Evolutionary conservation across 2,113 vertebrate genomes (phyloP).

Genomic region (Tiliqua scincoides): DNA sequence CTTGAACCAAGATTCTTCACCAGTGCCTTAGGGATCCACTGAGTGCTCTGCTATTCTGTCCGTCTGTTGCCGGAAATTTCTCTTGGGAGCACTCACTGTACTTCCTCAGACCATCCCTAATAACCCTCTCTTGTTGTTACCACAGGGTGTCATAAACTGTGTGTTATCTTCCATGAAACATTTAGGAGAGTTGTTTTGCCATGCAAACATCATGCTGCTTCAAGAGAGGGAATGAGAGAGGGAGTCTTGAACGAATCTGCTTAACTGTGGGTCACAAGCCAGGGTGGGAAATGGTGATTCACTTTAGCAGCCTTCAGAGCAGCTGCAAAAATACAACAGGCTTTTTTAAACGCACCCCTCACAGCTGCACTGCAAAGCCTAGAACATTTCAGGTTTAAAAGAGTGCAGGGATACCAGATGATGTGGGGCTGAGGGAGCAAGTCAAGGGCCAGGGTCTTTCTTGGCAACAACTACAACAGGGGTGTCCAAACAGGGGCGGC

Average conservation of each 20-base stretch:
- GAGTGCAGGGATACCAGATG: not conserved
- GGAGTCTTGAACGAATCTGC: conserved; percentile 51
- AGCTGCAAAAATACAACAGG: conserved; percentile 41
- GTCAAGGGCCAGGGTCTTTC: not conserved
- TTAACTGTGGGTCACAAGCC: conserved; percentile 62
- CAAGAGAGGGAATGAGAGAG: conserved; percentile 62
- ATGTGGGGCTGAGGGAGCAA: not conserved
- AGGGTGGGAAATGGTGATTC: conserved; percentile 52
- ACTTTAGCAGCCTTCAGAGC: conserved; percentile 42
- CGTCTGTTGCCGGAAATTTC: conserved; percentile 71
- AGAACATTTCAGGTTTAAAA: conserved; percentile 25
- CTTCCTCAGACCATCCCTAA: conserved; percentile 67
- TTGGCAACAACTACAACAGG: not conserved
- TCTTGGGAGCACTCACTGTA: conserved; percentile 56
- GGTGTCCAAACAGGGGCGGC: too few species aligned
- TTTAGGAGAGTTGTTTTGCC: conserved; percentile 66
- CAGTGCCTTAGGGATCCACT: conserved; percentile 46
- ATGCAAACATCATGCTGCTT: conserved; percentile 65
- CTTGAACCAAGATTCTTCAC: conserved; percentile 67
- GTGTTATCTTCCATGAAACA: conserved; percentile 67
- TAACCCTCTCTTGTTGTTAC: conserved; percentile 68
- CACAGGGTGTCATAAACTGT: conserved; percentile 68
- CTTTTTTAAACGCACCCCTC: conserved; percentile 39
- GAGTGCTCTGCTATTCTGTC: conserved; percentile 68
- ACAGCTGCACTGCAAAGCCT: conserved; percentile 41